Percentiles rank a stretch among this genome's conserved stretches.
phyloP scores from a whole-genome alignment of 2,113 vertebrate genomes.

The Phrynocephalus versicolor region DNA sequence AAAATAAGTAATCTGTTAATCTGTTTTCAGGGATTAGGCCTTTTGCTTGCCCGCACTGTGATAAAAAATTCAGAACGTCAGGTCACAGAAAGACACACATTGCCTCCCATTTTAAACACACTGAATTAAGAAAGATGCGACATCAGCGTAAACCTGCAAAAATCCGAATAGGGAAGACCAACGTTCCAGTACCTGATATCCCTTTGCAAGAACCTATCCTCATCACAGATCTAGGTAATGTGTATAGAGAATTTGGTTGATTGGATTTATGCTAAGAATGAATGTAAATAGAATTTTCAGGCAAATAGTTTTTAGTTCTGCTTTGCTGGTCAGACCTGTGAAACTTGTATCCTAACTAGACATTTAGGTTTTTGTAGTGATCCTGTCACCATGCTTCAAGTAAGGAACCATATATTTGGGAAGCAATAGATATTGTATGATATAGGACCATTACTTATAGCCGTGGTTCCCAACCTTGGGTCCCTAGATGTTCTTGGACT shows the following conservation, averaged over 20 bases:
- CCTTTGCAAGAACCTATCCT: conserved; percentile 98
- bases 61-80: conserved; percentile 96
- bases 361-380: background rate
- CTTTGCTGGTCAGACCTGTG: background rate
- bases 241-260: background rate
- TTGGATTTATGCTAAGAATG: background rate
- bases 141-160: conserved; percentile 89
- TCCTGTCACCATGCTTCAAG: no score
- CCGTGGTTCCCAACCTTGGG: no score
- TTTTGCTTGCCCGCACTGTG: conserved; percentile 97
- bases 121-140: conserved; percentile 89
- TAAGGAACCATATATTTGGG: background rate
- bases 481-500: no score
- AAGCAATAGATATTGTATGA: background rate
- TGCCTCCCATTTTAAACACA: conserved; percentile 94
- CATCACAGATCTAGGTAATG: conserved; percentile 95
- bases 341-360: background rate
- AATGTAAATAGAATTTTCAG: background rate
- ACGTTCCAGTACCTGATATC: conserved; percentile 87
- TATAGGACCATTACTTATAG: background rate
- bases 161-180: conserved; percentile 85
- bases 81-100: conserved; percentile 97
- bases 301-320: background rate
- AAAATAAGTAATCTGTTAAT: background rate
- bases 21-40: conserved; percentile 86